A percentile compares a stretch with the other conserved stretches of the same genome.
phyloP scores from a whole-genome alignment of 2,797 vertebrate genomes.

The Enteromius mattozi region DNA sequence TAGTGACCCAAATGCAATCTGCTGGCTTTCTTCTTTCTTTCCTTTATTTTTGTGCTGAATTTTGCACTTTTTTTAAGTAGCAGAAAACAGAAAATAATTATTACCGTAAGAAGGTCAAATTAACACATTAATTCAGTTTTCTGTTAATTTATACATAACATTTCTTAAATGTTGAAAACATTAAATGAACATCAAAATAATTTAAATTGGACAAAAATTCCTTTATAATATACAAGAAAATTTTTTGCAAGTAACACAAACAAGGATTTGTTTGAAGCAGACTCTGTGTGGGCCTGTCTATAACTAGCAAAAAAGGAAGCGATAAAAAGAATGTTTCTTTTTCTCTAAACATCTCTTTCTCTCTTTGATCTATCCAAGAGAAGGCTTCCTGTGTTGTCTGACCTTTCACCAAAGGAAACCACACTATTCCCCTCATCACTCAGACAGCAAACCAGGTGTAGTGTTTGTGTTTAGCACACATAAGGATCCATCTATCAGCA shows the following conservation, averaged over 20 bases:
- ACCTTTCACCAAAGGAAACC: conserved; percentile 59
- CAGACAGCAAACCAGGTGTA: conserved; percentile 62
- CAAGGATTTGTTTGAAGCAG: not conserved
- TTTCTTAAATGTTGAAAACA: not conserved
- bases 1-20: not conserved
- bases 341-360: conserved; percentile 26
- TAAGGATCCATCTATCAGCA: conserved; percentile 60
- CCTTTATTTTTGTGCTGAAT: not conserved
- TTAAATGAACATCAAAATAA: not conserved
- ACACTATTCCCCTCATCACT: conserved; percentile 45
- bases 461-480: conserved; percentile 56
- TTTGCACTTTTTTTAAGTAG: not conserved
- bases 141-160: not conserved
- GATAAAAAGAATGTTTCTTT: conserved; percentile 16
- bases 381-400: conserved; percentile 51
- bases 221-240: not conserved
- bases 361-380: conserved; percentile 37
- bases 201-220: not conserved
- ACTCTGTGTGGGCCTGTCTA: not conserved
- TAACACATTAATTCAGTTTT: not conserved
- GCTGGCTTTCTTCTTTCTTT: not conserved
- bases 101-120: not conserved
- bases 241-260: not conserved
- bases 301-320: not conserved
- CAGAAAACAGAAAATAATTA: not conserved